phyloP scores from a whole-genome alignment of 1,140 invertebrate genomes.

The Tetragnatha versicolor region DNA sequence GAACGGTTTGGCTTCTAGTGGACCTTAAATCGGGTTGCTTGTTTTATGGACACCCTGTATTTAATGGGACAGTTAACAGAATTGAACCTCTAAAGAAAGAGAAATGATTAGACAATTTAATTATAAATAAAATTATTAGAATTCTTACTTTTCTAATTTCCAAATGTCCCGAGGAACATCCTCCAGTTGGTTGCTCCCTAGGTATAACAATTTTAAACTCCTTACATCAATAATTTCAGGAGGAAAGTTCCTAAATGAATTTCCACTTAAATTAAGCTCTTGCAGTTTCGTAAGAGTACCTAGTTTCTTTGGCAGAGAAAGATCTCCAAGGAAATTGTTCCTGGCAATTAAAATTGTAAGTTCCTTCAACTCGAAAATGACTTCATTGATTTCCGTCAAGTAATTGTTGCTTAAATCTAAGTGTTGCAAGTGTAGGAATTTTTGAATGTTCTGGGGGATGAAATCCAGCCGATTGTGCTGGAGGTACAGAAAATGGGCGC shows the following conservation, averaged over 20 bases:
- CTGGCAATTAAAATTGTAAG: conserved; percentile 81
- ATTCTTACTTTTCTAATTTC: conserved; percentile 69
- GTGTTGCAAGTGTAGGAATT: conserved; percentile 67
- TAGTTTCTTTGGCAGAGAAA: conserved; percentile 86
- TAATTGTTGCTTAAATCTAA: conserved; percentile 89
- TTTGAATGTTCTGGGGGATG: conserved; percentile 62
- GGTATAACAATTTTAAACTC: conserved; percentile 81
- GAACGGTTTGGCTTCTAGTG: too few relatives aligned
- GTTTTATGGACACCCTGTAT: too few relatives aligned
- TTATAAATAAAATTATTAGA: conserved; percentile 1
- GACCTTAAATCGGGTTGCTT: too few relatives aligned
- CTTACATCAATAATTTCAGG: conserved; percentile 82
- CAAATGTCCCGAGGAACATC: conserved; percentile 70
- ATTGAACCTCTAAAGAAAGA: too few relatives aligned
- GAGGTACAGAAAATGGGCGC: conserved; percentile 15
- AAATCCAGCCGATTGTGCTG: conserved; percentile 61
- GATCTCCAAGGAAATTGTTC: conserved; percentile 84
- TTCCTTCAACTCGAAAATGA: conserved; percentile 73
- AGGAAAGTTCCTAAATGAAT: conserved; percentile 83
- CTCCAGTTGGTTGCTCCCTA: conserved; percentile 86
- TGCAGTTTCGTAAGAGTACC: conserved; percentile 68
- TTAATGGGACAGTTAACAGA: too few relatives aligned
- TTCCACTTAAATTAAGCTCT: conserved; percentile 92
- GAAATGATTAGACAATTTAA: too few relatives aligned
- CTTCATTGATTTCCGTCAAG: conserved; percentile 77